phyloP scores from a whole-genome alignment of 2,113 vertebrate genomes.

The Malurus alboscapulatus region DNA sequence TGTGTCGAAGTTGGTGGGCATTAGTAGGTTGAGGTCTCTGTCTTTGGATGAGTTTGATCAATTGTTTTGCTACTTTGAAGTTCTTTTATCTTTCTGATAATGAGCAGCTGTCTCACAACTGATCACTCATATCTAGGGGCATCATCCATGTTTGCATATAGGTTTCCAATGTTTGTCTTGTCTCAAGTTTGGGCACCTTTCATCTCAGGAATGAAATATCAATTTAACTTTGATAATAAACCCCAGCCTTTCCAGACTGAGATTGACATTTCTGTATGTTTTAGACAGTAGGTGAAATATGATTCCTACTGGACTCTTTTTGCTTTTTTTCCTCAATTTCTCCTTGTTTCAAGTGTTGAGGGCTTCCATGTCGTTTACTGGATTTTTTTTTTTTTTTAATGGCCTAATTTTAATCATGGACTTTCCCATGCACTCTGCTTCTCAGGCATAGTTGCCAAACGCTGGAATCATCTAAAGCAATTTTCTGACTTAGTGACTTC shows the following conservation, averaged over 20 bases:
- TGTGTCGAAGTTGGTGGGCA: fast-evolving
- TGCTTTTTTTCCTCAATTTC: background rate
- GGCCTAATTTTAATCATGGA: too few relatives aligned
- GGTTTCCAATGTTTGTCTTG: background rate
- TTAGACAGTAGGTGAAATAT: background rate
- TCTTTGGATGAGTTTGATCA: background rate
- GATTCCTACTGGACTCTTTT: background rate
- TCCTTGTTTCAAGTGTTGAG: background rate
- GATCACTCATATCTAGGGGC: background rate
- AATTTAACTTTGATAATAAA: background rate
- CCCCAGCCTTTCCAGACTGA: fast-evolving
- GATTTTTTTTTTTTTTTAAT: background rate
- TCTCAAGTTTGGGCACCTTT: background rate
- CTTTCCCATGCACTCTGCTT: background rate
- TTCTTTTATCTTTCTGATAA: background rate
- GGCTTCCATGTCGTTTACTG: background rate
- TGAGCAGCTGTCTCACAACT: background rate
- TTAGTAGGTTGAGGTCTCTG: background rate
- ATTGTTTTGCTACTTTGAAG: background rate
- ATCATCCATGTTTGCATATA: background rate
- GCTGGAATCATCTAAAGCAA: background rate
- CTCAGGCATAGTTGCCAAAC: background rate
- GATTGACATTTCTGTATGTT: background rate
- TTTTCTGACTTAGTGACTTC: background rate
- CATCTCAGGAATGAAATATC: background rate